Base-by-base conservation (phyloP, 2,797 vertebrate species). In the Tadarida brasiliensis region DNA sequence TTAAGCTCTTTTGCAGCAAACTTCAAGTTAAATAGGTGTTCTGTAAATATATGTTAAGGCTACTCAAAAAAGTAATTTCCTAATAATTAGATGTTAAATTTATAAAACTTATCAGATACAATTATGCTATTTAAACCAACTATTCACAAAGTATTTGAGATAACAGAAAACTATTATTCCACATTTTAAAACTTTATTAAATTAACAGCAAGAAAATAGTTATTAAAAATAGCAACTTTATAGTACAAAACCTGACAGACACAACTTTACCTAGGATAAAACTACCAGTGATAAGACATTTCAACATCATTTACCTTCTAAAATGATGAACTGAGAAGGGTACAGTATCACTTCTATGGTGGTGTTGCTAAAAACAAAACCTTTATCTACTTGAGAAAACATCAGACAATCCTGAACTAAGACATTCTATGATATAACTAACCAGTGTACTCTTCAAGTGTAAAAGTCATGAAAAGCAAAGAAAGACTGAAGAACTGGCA, bases 1-100 rank as follows among this genome's bases (percentile, higher is more conserved):
- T 98, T 98, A 83, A 99, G 98, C 35, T 99, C 98, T 97, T 98
- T 98, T 63, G 98, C 98, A 91, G 98, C 98, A 98, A 98, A 98
- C 95, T 99, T 98, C 97, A 99, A 96, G 73, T 98, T 98, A 90
- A 99, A 98, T 57, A 99, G 97, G 54, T 98, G 96, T 51, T 99
- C 98, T 98, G 90, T 70, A 90, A 93, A 93, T 1, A 2, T 1
- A 90, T 63, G 97, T 98, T 98, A 98, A 98, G 98, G 97, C 9
- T 44, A 70, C 59, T 93, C 56, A 35, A 65, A 96, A 67, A 90
- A 78, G 19, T 70, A 28, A 93, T 61, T 70, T 87, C 33, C 11
- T 39, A 97, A 73, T 2, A 83, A 89, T 17, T n/a, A 68, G 9
- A 63, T 51, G 10, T 87, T 68, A 87, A 73, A 87, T 89, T 78